These are phyloP conservation scores for Ardeotis arabs DNA, from an alignment of 2,113 vertebrate species.

Conservation along the genomic window DNA sequence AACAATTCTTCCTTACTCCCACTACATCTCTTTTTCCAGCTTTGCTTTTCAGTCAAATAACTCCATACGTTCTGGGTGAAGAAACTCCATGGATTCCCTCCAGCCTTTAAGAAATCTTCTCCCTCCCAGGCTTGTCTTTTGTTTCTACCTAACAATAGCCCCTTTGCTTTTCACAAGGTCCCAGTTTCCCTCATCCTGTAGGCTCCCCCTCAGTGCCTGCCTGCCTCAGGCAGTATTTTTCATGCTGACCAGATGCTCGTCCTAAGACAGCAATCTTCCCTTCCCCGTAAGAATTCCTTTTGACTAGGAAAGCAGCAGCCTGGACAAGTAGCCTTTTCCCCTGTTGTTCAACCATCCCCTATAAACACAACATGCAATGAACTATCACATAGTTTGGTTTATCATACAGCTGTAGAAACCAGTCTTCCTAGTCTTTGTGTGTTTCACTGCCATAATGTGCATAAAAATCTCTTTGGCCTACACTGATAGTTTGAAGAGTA, in stretches of 20 bases:
- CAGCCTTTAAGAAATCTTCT: not conserved
- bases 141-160: not conserved
- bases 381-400: not conserved
- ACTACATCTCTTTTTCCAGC: not conserved
- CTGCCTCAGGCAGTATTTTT: accelerated
- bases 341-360: not conserved
- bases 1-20: not conserved
- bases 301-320: not conserved
- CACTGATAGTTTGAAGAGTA: not conserved
- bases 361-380: not conserved
- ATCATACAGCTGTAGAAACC: not conserved
- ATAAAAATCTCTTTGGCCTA: not conserved
- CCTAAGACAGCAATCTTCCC: not conserved
- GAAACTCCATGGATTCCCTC: not conserved
- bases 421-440: not conserved
- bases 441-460: not conserved
- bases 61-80: not conserved
- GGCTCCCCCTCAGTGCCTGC: not conserved
- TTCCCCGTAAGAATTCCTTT: not conserved
- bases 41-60: not conserved
- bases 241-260: not conserved
- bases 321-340: not conserved
- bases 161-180: not conserved
- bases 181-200: not conserved
- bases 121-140: not conserved